Conservation (phyloP, 2,888 invertebrate species). For the Hirudinaria manillensis region DNA sequence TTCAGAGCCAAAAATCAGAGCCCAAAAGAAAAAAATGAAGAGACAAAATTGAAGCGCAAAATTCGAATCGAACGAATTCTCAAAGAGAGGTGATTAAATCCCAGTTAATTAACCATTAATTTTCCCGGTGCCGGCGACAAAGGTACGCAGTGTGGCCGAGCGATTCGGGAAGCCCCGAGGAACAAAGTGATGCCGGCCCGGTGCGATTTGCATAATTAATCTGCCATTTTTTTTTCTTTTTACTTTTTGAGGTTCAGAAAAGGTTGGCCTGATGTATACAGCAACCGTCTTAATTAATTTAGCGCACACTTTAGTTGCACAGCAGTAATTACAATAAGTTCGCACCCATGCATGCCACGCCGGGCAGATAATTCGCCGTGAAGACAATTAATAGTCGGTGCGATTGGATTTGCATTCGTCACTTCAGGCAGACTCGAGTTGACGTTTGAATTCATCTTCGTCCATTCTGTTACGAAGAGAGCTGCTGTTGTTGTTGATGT, state of each 20-base stretch:
- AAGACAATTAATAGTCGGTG: constrained; percentile 18
- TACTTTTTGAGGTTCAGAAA: background rate
- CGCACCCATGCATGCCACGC: constrained; percentile 7
- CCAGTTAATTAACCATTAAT: too few relatives aligned
- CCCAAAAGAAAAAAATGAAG: too few relatives aligned
- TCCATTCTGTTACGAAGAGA: too few relatives aligned
- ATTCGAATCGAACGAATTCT: too few relatives aligned
- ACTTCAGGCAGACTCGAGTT: background rate
- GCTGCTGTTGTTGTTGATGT: too few relatives aligned
- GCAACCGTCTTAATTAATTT: constrained; percentile 12
- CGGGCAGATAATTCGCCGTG: constrained; percentile 10
- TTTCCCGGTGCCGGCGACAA: too few relatives aligned
- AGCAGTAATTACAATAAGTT: constrained; percentile 14
- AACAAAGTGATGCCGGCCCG: constrained; percentile 9
- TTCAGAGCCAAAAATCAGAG: too few relatives aligned
- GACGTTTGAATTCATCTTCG: background rate
- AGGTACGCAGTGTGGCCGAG: too few relatives aligned
- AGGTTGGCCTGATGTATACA: background rate
- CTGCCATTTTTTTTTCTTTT: background rate
- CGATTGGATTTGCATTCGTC: background rate
- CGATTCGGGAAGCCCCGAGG: background rate
- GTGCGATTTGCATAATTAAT: constrained; percentile 11
- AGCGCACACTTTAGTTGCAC: background rate
- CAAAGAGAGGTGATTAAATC: too few relatives aligned
- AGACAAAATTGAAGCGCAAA: too few relatives aligned